phyloP scores from a whole-genome alignment of 2,888 invertebrate genomes.

The Horisme vitalbata region DNA sequence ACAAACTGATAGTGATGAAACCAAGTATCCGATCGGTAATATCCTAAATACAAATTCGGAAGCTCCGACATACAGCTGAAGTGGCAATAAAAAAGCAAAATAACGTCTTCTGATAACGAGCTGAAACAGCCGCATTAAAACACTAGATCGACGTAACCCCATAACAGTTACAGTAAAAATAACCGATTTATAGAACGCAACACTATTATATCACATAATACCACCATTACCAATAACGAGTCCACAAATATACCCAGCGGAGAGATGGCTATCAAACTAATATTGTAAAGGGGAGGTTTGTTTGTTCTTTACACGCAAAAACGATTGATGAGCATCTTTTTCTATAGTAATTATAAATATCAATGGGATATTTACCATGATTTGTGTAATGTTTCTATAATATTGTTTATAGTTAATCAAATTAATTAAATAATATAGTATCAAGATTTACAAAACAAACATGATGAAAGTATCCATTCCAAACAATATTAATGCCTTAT shows the following conservation, averaged over 20 bases:
- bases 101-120: constrained; percentile 19
- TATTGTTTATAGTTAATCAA: too few relatives aligned
- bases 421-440: too few relatives aligned
- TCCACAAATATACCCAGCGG: constrained; percentile 23
- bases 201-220: constrained; percentile 41
- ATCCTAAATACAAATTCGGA: background rate
- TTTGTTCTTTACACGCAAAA: constrained; percentile 6
- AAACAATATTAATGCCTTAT: too few relatives aligned
- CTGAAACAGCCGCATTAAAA: constrained; percentile 20
- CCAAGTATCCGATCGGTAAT: background rate
- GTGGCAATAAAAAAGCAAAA: constrained; percentile 22
- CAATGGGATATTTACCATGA: too few relatives aligned
- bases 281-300: constrained; percentile 5
- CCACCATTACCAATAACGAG: constrained; percentile 37
- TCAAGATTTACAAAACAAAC: too few relatives aligned
- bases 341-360: background rate
- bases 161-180: constrained; percentile 34
- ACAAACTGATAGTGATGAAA: too few relatives aligned
- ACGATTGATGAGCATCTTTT: constrained; percentile 5
- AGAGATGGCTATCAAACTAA: constrained; percentile 16
- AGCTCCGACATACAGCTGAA: constrained; percentile 13
- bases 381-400: too few relatives aligned
- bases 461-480: too few relatives aligned
- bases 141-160: constrained; percentile 31
- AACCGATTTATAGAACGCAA: constrained; percentile 35